phyloP scores from a whole-genome alignment of 2,113 vertebrate species.

The Penelope pileata region DNA sequence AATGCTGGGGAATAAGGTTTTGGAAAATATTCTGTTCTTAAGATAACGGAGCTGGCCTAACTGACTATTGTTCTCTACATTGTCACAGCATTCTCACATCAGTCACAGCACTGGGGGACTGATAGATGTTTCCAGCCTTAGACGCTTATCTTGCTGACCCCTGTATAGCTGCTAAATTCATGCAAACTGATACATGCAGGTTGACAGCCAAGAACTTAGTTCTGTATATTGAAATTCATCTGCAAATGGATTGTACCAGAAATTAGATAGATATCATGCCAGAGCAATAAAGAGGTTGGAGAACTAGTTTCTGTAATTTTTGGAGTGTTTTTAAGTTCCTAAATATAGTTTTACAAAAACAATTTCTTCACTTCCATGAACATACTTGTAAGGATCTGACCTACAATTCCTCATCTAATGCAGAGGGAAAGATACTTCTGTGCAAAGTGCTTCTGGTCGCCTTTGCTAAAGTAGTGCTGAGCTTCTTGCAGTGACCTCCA shows the following conservation, averaged over 20 bases:
- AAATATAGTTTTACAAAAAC: neutral
- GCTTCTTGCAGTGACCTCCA: neutral
- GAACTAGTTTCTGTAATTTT: neutral
- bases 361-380: neutral
- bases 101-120: neutral
- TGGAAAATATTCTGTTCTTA: neutral
- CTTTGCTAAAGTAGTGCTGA: constrained; percentile 15
- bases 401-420: constrained; percentile 20
- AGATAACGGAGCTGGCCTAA: neutral
- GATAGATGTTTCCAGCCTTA: neutral
- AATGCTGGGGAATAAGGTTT: neutral
- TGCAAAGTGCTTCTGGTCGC: neutral
- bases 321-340: neutral
- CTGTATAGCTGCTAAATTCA: neutral
- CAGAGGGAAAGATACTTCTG: neutral
- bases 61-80: neutral
- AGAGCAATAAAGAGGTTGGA: neutral
- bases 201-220: neutral
- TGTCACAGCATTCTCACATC: neutral
- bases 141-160: neutral
- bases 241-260: neutral
- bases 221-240: neutral
- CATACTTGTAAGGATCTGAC: neutral
- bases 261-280: neutral
- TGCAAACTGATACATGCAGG: neutral